These are phyloP conservation scores for Prosopocoilus inquinatus DNA, from an alignment of 2,888 invertebrate genomes.

Conservation along the genomic window DNA sequence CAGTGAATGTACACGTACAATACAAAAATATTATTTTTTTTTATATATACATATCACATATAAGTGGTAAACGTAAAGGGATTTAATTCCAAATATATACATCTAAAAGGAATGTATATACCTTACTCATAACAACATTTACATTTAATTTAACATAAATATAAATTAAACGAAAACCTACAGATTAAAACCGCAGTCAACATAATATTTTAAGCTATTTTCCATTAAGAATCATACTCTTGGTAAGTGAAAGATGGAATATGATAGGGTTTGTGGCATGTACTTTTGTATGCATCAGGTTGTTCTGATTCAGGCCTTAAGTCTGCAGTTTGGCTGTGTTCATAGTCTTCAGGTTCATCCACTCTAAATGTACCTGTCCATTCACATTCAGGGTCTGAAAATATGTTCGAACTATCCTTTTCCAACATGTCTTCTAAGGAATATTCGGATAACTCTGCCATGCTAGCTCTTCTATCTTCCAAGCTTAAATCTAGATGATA, in stretches of 20 bases:
- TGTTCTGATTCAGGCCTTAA: conserved; percentile 60
- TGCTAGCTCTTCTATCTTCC: conserved; percentile 34
- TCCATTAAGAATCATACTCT: conserved; percentile 6
- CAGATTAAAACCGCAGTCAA: neutral
- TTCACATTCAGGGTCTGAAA: conserved; percentile 72
- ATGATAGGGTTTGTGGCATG: conserved; percentile 24
- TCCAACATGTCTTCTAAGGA: conserved; percentile 59
- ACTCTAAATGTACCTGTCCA: conserved; percentile 53
- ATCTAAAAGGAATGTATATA: neutral
- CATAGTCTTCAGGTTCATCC: conserved; percentile 43
- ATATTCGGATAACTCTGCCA: conserved; percentile 51
- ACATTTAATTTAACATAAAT: conserved; percentile 1
- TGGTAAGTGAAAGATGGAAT: conserved; percentile 27
- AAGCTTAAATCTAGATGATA: conserved; percentile 2
- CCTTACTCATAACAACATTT: neutral
- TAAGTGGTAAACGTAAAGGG: neutral
- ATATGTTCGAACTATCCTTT: conserved; percentile 54
- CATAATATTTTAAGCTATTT: neutral
- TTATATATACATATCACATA: conserved; percentile 3
- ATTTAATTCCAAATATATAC: neutral
- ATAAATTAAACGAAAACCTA: neutral
- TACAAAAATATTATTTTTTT: neutral
- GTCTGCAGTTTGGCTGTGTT: conserved; percentile 43
- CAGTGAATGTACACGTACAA: neutral
- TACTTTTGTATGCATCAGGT: conserved; percentile 28